These are phyloP conservation scores for Pheosia tremula DNA, from an alignment of 2,888 invertebrate species.

Conservation along the genomic window DNA sequence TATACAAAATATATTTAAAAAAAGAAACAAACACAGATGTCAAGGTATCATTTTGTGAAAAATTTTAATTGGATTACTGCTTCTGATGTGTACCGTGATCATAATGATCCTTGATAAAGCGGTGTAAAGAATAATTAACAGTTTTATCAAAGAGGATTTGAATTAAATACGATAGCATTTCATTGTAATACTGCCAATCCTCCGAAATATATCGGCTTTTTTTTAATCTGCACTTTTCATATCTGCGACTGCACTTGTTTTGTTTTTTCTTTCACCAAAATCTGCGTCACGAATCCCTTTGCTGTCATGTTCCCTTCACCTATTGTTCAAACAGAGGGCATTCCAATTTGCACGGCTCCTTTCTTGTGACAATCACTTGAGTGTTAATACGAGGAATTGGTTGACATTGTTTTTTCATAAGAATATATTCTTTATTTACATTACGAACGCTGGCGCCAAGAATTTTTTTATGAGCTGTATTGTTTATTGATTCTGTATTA, in stretches of 20 bases:
- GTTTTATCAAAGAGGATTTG: too few species aligned
- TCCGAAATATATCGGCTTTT: too few species aligned
- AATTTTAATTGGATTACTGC: background rate
- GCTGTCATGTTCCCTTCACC: slow-evolving; percentile 34
- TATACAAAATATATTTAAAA: background rate
- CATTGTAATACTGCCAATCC: background rate
- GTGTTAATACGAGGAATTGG: slow-evolving; percentile 24
- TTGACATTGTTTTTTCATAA: slow-evolving; percentile 29
- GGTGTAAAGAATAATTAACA: too few species aligned
- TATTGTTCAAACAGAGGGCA: slow-evolving; percentile 24
- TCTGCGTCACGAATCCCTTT: slow-evolving; percentile 23
- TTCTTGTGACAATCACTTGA: slow-evolving; percentile 34
- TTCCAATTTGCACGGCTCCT: slow-evolving; percentile 30
- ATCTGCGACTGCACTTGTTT: background rate
- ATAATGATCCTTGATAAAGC: too few species aligned
- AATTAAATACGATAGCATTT: too few species aligned
- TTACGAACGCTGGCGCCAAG: slow-evolving; percentile 44
- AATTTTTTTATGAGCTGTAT: slow-evolving; percentile 19
- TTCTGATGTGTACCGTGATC: too few species aligned
- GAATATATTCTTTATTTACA: slow-evolving; percentile 18
- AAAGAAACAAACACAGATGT: background rate
- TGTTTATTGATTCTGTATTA: background rate
- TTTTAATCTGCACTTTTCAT: background rate
- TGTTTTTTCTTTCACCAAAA: slow-evolving; percentile 1
- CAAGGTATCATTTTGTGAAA: background rate